phyloP scores from a whole-genome alignment of 2,113 vertebrate genomes.

The Lichenostomus cassidix region DNA sequence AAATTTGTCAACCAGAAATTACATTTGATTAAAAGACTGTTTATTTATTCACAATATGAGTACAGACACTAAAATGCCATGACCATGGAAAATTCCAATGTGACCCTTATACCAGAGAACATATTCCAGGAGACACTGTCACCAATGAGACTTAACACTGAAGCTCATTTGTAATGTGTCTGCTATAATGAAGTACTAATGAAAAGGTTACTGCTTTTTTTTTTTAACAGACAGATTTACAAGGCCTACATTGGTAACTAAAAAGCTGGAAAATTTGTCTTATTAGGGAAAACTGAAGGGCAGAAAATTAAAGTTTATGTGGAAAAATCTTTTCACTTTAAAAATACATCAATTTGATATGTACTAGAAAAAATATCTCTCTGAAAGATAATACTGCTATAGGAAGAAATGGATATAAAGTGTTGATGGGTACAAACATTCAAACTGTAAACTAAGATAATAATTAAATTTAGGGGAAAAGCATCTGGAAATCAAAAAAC shows the following conservation, averaged over 20 bases:
- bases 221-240: background rate
- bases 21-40: background rate
- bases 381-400: background rate
- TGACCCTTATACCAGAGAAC: background rate
- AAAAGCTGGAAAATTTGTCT: background rate
- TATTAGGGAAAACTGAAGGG: background rate
- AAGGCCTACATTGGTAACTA: background rate
- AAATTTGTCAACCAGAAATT: background rate
- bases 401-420: background rate
- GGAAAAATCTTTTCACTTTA: background rate
- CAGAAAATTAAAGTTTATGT: background rate
- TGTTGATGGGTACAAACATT: background rate
- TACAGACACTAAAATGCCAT: background rate
- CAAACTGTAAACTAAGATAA: background rate
- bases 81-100: rapidly evolving
- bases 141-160: background rate
- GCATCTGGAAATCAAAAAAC: background rate
- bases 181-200: background rate
- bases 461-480: background rate
- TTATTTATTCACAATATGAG: background rate
- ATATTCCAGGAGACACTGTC: background rate
- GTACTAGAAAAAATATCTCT: background rate
- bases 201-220: background rate
- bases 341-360: background rate
- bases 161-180: background rate